Base-by-base conservation (phyloP, 2,113 vertebrate genomes). In the Lepisosteus oculatus region DNA sequence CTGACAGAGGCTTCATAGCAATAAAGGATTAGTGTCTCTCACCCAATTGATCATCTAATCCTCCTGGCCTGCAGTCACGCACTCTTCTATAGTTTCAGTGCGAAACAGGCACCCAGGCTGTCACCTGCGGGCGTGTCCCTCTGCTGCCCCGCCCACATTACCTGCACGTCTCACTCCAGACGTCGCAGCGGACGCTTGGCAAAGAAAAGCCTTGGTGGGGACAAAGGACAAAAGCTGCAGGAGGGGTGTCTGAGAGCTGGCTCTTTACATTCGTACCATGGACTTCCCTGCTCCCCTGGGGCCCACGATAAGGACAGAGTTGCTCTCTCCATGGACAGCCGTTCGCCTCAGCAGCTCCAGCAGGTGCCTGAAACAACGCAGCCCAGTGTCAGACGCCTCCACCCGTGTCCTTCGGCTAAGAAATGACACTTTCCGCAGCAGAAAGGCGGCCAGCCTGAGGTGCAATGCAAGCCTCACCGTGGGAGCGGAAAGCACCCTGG, bases 241-340 rank as follows among this genome's bases (percentile, higher is more conserved):
- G 29, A 29, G 29, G 29, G 29, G 29, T 29, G 29, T 17, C 7
- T 7, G 15, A 42, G 41, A 15, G 51, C 13, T 42, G 44, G 55
- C 15, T 42, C 45, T 17, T 4, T 3, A 0, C 14, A 9, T 0
- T 84, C 80, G 61, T 91, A 99, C 97, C 96, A 75, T 86, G 0
- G 89, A 95, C 80, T 99, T 99, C 56, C 97, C 97, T 0, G 93
- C 86, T 79, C 96, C 97, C 74, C 96, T 88, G 45, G 97, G 95
- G 2, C 97, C 96, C 12, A 99, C 89, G 43, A 99, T 85, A 4
- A 99, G 93, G 57, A 95, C 92, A 0, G 97, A 99, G 68, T 99
- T 99, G 67, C 97, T 97, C 82, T 99, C 97, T 70, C 97, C 97
- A 2, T 97, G 86, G 77, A 94, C 15, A 4, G 86, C 90, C 3